phyloP scores from a whole-genome alignment of 1,140 invertebrate genomes.

The Magallana angulata region DNA sequence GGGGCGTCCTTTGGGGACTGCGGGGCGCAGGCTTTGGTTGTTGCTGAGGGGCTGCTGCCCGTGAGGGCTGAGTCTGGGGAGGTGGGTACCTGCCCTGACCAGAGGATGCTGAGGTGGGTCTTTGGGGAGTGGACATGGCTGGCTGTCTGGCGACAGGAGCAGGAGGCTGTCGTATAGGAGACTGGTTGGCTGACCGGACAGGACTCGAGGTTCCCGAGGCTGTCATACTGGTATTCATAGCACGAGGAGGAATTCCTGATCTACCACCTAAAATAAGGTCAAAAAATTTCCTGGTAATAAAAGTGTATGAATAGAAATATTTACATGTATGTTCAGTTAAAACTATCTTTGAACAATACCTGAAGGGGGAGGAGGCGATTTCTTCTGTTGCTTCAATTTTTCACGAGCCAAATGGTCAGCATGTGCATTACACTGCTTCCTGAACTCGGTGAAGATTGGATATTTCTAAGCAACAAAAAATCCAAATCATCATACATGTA shows the following conservation, averaged over 20 bases:
- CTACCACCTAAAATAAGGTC: neutral
- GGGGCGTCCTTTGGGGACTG: slow-evolving; percentile 7
- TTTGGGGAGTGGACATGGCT: neutral
- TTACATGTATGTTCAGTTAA: too few relatives aligned
- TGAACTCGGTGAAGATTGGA: slow-evolving; percentile 68
- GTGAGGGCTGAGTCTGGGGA: neutral
- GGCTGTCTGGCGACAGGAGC: neutral
- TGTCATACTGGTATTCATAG: slow-evolving; percentile 12
- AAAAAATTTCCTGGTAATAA: too few relatives aligned
- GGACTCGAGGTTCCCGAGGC: slow-evolving; percentile 22
- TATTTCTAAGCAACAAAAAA: slow-evolving; percentile 65
- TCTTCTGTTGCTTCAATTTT: slow-evolving; percentile 63
- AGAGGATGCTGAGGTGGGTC: neutral
- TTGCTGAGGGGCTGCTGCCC: neutral
- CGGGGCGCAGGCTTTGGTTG: slow-evolving; percentile 14
- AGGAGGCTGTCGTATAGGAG: neutral
- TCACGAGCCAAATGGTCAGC: slow-evolving; percentile 66
- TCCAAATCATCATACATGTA: neutral
- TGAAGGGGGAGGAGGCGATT: slow-evolving; percentile 61
- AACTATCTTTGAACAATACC: neutral
- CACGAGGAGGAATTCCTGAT: slow-evolving; percentile 11
- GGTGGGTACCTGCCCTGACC: neutral
- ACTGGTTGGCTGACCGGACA: neutral
- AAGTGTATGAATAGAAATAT: too few relatives aligned
- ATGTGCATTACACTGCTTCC: slow-evolving; percentile 65